Base-by-base conservation (phyloP, 2,113 vertebrate genomes). In the Ceuthmochares aereus region DNA sequence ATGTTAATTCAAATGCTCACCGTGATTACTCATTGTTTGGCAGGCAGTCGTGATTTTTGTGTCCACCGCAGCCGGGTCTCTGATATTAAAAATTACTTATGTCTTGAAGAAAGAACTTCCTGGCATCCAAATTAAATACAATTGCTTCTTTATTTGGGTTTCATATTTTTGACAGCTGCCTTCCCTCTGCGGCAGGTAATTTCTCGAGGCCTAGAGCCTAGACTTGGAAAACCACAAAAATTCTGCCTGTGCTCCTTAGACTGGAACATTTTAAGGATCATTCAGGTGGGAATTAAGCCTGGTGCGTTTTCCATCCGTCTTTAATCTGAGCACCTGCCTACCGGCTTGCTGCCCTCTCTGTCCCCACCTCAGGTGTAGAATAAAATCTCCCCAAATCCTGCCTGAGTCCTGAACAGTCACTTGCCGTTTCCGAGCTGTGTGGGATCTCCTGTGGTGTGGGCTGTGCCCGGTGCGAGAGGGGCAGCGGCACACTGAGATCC, bases 11-110 rank as follows among this genome's bases (percentile, higher is more conserved):
- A 12, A 20, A 88, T 83, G 58, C 74, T 79, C 90, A 12, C 60
- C 91, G 70, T 2, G 7, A 32, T 93, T 90, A 62, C 66, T 93
- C 82, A 59, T 36, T 55, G 47, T 56, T 60, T 85, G 85, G 54
- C 52, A 89, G 88, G 34, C 29, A 87, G 67, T 69, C 52, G 14
- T 20, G 43, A 55, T 51, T 90, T 92, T 49, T 72, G 52, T 7
- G 5, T 79, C 58, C 17, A 12, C 67, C 43, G 10, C 72, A 77
- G 23, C 55, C 91, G 42, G 12, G 55, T 69, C 74, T 91, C 43
- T 84, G 70, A 29, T 22, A 36, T 6, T 75, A 76, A 80, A 83
- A 79, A 59, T 34, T 60, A 26, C 29, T 68, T 76, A 7, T 42
- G 9, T 32, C 55, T 89, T 78, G 36, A 89, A 66, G 34, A 58